Conservation (phyloP, 2,797 vertebrate genomes). For the Myioborus melanocephalus region DNA sequence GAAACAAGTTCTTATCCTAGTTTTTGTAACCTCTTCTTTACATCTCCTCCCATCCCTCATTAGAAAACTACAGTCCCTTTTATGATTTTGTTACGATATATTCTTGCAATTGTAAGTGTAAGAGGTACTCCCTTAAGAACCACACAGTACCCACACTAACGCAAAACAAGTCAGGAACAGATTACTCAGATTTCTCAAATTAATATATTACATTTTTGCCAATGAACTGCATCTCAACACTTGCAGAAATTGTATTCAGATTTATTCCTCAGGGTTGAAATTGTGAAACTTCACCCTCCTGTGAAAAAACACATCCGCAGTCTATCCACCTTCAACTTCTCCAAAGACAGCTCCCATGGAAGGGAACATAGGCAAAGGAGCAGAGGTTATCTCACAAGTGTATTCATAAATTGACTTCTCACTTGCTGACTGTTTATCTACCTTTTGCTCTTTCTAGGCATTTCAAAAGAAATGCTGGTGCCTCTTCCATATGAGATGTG, state of each 20-base stretch:
- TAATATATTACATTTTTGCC: background rate
- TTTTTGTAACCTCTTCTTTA: background rate
- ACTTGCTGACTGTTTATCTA: background rate
- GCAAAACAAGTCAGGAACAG: background rate
- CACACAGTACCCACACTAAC: background rate
- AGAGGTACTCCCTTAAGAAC: background rate
- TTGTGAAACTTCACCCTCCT: background rate
- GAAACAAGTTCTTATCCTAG: background rate
- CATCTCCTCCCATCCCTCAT: background rate
- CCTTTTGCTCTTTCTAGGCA: background rate
- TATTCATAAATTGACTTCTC: background rate
- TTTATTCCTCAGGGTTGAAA: background rate
- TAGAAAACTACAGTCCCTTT: background rate
- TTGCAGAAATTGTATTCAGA: background rate
- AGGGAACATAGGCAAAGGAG: background rate
- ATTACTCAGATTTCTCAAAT: background rate
- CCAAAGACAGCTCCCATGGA: background rate
- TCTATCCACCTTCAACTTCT: background rate
- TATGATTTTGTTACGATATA: background rate
- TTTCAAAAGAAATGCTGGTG: background rate
- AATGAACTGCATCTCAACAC: background rate
- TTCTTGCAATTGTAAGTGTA: background rate
- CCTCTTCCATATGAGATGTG: background rate
- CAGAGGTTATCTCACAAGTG: background rate
- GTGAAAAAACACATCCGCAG: background rate